phyloP scores from a whole-genome alignment of 2,797 vertebrate genomes.

The Sebastes vulpes region DNA sequence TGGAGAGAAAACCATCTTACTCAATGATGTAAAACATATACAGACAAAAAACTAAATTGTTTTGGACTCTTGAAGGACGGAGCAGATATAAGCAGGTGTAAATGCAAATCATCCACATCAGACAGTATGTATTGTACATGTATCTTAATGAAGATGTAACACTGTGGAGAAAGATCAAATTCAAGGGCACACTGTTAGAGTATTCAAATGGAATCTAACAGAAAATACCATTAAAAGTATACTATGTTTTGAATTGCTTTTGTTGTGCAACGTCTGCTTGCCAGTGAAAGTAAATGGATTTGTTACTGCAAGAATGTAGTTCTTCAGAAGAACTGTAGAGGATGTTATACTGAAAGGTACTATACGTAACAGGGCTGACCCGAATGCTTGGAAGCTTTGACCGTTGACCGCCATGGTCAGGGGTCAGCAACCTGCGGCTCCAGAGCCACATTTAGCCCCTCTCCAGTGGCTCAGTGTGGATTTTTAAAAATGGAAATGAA shows the following conservation, averaged over 20 bases:
- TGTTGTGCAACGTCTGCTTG: neutral
- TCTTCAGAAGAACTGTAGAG: neutral
- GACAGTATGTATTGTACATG: neutral
- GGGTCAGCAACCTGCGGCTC: no score
- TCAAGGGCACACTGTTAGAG: slow-evolving; percentile 4
- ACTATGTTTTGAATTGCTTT: neutral
- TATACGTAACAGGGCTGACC: neutral
- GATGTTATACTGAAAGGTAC: neutral
- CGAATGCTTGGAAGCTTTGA: no score
- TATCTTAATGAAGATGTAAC: slow-evolving; percentile 1
- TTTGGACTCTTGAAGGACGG: neutral
- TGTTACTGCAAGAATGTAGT: slow-evolving; percentile 3
- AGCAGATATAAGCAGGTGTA: neutral
- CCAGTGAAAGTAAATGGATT: neutral
- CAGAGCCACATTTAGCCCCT: no score
- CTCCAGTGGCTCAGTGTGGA: no score
- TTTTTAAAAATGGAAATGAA: no score
- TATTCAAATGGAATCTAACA: neutral
- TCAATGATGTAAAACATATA: slow-evolving; percentile 1
- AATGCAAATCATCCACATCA: slow-evolving; percentile 28
- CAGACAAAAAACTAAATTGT: neutral
- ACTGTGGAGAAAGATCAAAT: neutral
- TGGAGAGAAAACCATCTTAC: neutral
- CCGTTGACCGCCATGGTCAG: no score
- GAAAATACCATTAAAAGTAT: slow-evolving; percentile 4